Base-by-base conservation (phyloP, 2,113 vertebrate genomes). In the Pleuronectes platessa region DNA sequence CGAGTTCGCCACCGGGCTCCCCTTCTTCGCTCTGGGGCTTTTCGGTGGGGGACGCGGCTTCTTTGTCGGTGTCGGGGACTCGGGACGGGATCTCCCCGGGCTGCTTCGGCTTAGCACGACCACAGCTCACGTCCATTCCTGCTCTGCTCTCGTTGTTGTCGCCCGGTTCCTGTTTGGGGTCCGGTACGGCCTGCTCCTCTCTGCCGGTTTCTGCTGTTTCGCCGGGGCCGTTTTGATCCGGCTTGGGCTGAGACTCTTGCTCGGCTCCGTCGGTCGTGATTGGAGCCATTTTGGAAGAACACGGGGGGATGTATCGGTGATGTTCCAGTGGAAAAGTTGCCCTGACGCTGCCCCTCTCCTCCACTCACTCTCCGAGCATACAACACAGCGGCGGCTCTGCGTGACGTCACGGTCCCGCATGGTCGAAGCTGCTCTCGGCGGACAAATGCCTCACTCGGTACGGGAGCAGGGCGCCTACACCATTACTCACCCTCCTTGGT, bases 151-250 rank as follows among this genome's bases (percentile, higher is more conserved):
- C 90, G 67, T 74, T 86, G 82, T 85, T 85, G 88, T 92, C 88
- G 79, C 85, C 93, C 92, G 94, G 88, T 88, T 94, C 93, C 90
- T 88, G 89, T 80, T 88, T 81, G 73, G 74, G 65, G 88, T 90
- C 88, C 69, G 88, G 81, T 74, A 81, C 92, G 93, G 92, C 92
- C 86, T 89, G 85, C 15, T 71, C 74, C 74, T 85, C 87, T 7
- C 40, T 55, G 49, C 85, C 83, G 82, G 85, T 71, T 69, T 82
- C 79, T 17, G 74, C 76, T 0, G 75, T 76, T 55, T 82, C 76
- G 0, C 61, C 63, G 77, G 70, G 61, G 35, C 65, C 75, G 73
- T 81, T 79, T 55, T 71, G 83, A 1, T 76, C 76, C n/a, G 82
- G 49, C 12, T 68, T 35, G 9, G 73, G 21, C 11, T 74, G 61